Evolutionary conservation across 2,797 vertebrate species (phyloP).

Genomic region (Sandelia bainsii): DNA sequence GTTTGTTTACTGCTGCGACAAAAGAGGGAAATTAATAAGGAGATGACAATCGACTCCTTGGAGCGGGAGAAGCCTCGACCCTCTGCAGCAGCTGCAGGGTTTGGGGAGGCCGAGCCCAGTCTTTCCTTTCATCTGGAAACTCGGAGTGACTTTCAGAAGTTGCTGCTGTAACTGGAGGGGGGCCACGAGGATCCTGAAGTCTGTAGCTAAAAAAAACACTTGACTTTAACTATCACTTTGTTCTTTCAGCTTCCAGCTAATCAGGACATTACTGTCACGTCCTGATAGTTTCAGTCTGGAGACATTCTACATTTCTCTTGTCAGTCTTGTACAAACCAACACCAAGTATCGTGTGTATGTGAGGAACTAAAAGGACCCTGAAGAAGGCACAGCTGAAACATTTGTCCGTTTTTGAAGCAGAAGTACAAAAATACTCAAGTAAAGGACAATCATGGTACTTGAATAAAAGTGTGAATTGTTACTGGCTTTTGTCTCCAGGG

Average conservation of each 20-base stretch:
- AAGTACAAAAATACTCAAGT: too few species aligned
- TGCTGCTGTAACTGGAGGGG: not conserved
- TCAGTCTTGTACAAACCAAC: too few species aligned
- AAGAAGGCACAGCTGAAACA: too few species aligned
- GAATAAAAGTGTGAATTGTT: too few species aligned
- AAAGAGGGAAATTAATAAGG: conserved; percentile 67
- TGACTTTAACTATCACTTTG: not conserved
- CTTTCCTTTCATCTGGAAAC: conserved; percentile 34
- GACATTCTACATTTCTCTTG: too few species aligned
- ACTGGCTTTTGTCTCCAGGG: not conserved
- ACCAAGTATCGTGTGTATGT: too few species aligned
- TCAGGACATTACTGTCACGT: not conserved
- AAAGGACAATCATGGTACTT: too few species aligned
- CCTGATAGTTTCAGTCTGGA: not conserved
- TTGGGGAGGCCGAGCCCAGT: not conserved
- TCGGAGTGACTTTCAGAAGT: conserved; percentile 39
- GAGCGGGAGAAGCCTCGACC: conserved; percentile 30
- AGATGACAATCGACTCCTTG: conserved; percentile 50
- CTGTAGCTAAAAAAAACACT: not conserved
- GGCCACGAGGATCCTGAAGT: not conserved
- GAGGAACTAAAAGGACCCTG: too few species aligned
- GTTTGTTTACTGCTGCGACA: conserved; percentile 73
- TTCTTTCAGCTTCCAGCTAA: too few species aligned
- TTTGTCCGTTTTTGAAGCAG: too few species aligned
- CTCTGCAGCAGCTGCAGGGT: conserved; percentile 37